Evolutionary conservation across 2,797 vertebrate genomes (phyloP).

Genomic region (Mallotus villosus): DNA sequence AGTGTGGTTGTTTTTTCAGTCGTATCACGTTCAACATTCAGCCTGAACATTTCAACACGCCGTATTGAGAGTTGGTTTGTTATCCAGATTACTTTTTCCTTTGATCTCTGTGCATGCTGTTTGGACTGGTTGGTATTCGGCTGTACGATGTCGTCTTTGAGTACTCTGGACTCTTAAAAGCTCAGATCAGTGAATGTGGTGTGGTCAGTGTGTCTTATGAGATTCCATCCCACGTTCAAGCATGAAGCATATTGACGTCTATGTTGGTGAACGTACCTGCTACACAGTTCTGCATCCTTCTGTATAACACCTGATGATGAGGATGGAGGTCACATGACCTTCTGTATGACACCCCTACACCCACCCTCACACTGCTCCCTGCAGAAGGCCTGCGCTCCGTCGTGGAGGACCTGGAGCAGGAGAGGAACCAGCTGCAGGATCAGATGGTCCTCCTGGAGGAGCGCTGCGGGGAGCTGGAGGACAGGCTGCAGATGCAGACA

Average conservation of each 20-base stretch:
- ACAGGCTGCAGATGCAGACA: slow-evolving; percentile 84
- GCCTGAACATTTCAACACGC: slow-evolving; percentile 29
- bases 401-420: slow-evolving; percentile 88
- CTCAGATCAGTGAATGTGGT: slow-evolving; percentile 48
- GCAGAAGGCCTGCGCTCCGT: slow-evolving; percentile 82
- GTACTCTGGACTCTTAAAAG: slow-evolving; percentile 46
- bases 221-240: too few relatives aligned
- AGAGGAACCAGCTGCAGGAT: slow-evolving; percentile 91
- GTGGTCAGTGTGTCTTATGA: slow-evolving; percentile 11
- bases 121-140: slow-evolving; percentile 84
- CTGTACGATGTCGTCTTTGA: slow-evolving; percentile 47
- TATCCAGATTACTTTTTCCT: neutral
- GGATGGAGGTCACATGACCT: too few relatives aligned
- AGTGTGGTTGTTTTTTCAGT: too few relatives aligned
- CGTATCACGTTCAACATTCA: neutral
- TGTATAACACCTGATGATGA: too few relatives aligned
- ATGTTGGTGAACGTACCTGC: too few relatives aligned
- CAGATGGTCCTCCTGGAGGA: slow-evolving; percentile 88
- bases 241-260: too few relatives aligned
- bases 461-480: slow-evolving; percentile 85
- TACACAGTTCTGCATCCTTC: too few relatives aligned
- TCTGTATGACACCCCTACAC: neutral
- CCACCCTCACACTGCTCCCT: neutral
- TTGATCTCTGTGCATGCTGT: slow-evolving; percentile 86
- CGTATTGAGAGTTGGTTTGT: neutral